phyloP scores from a whole-genome alignment of 2,888 invertebrate genomes.

The Anarsia innoxiella region DNA sequence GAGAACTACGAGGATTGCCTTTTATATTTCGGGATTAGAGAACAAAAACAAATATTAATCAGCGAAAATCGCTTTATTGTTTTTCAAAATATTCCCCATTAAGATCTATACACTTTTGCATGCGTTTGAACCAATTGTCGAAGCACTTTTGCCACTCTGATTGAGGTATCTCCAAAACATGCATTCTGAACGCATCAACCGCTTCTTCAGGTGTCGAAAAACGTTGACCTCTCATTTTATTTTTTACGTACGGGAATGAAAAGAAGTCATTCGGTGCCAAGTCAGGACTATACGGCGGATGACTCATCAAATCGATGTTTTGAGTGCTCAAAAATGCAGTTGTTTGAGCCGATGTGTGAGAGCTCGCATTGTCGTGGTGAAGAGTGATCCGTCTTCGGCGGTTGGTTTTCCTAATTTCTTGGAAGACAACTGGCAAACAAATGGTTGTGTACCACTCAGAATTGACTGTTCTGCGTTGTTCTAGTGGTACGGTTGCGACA shows the following conservation, averaged over 20 bases:
- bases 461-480: conserved; percentile 19
- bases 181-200: conserved; percentile 17
- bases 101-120: conserved; percentile 13
- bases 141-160: conserved; percentile 17
- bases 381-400: no score
- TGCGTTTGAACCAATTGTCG: conserved; percentile 14
- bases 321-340: not conserved
- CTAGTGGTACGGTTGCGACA: conserved; percentile 22
- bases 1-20: not conserved
- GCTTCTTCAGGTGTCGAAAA: conserved; percentile 16
- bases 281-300: conserved; percentile 3
- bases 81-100: conserved; percentile 10
- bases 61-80: conserved; percentile 8
- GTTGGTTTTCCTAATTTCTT: conserved; percentile 2
- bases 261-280: conserved; percentile 13
- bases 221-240: conserved; percentile 17
- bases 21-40: conserved; percentile 1
- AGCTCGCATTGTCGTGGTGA: no score
- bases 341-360: not conserved
- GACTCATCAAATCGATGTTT: not conserved
- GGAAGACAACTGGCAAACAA: conserved; percentile 3
- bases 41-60: not conserved
- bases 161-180: conserved; percentile 16
- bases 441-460: conserved; percentile 22
- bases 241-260: conserved; percentile 15